phyloP scores from a whole-genome alignment of 2,797 vertebrate genomes.

The Silurus aristotelis region DNA sequence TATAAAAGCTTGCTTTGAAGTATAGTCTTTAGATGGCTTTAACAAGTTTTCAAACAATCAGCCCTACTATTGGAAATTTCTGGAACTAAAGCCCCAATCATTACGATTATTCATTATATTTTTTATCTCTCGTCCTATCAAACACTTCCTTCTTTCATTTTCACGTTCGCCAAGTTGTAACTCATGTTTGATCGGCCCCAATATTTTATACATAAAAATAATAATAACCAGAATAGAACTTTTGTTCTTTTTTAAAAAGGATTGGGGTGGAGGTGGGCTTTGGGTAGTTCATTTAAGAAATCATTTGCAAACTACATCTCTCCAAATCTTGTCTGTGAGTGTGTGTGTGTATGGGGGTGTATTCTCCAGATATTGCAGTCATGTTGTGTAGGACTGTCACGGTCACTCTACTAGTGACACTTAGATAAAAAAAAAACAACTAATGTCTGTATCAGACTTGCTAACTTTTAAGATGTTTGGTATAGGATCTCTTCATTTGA shows the following conservation, averaged over 20 bases:
- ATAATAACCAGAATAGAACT: neutral
- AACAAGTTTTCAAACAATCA: neutral
- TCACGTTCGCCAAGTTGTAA: neutral
- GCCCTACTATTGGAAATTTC: neutral
- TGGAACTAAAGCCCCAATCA: neutral
- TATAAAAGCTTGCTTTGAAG: neutral
- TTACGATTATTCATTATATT: neutral
- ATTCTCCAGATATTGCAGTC: neutral
- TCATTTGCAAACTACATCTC: neutral
- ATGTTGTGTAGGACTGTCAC: neutral
- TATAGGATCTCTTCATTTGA: too few relatives aligned
- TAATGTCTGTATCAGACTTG: neutral
- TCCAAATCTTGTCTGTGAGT: neutral
- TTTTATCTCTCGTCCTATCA: neutral
- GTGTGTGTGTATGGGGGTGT: neutral
- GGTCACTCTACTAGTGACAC: neutral
- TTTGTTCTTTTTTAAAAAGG: neutral
- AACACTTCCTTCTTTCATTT: neutral
- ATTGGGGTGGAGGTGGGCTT: neutral
- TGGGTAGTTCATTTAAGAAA: neutral
- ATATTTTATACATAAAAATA: neutral
- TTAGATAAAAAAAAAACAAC: neutral
- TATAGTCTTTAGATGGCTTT: neutral
- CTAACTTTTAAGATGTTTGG: neutral
- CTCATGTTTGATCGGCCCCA: neutral